These are phyloP conservation scores for Myrmecophaga tridactyla DNA, from an alignment of 2,113 vertebrate genomes.

Conservation along the genomic window DNA sequence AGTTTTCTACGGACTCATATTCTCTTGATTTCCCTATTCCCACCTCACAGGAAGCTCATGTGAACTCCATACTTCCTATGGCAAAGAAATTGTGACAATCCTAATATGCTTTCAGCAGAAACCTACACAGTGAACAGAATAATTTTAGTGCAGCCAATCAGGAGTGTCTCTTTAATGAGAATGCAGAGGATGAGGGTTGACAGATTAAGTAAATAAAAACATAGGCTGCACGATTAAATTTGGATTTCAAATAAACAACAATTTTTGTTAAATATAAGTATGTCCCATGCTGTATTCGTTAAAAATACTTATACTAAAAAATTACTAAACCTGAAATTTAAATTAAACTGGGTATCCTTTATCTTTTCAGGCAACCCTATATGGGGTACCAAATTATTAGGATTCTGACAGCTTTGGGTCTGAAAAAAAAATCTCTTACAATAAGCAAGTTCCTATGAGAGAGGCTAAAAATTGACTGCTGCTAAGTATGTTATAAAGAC, in stretches of 20 bases:
- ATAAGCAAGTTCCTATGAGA: background rate
- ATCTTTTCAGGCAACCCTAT: background rate
- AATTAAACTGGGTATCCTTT: background rate
- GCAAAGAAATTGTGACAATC: background rate
- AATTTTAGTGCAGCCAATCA: background rate
- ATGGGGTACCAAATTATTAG: background rate
- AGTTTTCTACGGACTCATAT: background rate
- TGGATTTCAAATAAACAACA: constrained; percentile 21
- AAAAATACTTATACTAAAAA: background rate
- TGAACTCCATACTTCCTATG: background rate
- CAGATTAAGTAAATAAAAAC: background rate
- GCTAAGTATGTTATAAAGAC: background rate
- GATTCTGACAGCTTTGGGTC: background rate
- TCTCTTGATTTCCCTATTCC: background rate
- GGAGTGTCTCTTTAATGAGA: background rate
- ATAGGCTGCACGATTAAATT: background rate
- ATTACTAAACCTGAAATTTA: constrained; percentile 8
- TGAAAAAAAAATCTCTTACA: background rate
- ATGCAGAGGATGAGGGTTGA: background rate
- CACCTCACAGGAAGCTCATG: background rate
- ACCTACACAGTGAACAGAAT: rapidly evolving
- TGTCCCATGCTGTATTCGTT: background rate
- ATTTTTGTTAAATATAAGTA: background rate
- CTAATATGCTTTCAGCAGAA: background rate
- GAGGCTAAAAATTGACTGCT: background rate